Base-by-base conservation (phyloP, 2,888 invertebrate genomes). In the Hydroisotoma schaefferi region DNA sequence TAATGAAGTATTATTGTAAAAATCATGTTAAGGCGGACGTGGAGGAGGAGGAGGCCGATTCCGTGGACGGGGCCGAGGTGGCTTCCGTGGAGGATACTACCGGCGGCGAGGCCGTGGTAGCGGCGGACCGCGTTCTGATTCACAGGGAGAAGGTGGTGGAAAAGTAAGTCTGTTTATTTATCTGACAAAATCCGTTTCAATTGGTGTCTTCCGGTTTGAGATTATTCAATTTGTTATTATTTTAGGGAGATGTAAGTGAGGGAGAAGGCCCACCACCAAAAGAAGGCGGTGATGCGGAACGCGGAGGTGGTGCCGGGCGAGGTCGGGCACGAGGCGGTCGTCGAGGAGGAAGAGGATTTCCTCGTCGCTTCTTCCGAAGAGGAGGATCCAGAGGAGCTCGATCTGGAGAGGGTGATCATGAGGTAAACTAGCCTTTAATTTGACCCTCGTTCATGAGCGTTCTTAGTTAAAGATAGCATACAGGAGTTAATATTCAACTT, bases 361-460 rank as follows among this genome's bases (percentile, higher is more conserved):
- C 86, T 86, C 74, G 76, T 37, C 74, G 76, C 55, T 76, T 75
- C 72, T 75, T 73, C 69, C 73, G 75, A 55, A 85, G 71, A 57
- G 68, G 69, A 37, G 77, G 77, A 63, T 77, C 76, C 65, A 76
- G 73, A 51, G 74, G 76, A 61, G 76, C 78, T 65, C 76, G 73
- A 25, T 40, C 67, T 38, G 68, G 76, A 54, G 78, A 76, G 62
- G 63, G 62, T 26, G 63, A 54, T 40, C 37, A 59, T 44, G 63
- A 63, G 59, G 48, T 47, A 25, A 33, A 33, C 10, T 10, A 33
- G 37, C n/a, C 10, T 33, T 33, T 33, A 33, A 33, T 33, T 10
- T 12, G 10, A n/a, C n/a, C n/a, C n/a, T n/a, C n/a, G n/a, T n/a
- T n/a, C n/a, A n/a, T n/a, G n/a, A n/a, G n/a, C n/a, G n/a, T n/a